Base-by-base conservation (phyloP, 2,113 vertebrate genomes). In the Clarias magur region DNA sequence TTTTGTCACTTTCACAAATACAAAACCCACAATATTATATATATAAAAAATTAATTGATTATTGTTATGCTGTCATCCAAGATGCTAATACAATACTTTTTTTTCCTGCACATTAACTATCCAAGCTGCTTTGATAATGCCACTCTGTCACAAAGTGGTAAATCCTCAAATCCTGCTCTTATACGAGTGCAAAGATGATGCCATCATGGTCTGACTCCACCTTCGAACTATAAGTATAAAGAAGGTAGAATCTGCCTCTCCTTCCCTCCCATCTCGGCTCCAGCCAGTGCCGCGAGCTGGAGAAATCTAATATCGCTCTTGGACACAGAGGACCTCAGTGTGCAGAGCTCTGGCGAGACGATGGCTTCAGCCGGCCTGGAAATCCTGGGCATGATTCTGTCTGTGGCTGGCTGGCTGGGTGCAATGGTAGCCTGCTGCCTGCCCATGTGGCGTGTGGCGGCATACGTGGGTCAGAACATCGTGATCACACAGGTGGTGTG, bases 401-500 rank as follows among this genome's bases (percentile, higher is more conserved):
- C 93, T 0, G 95, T 95, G 92, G 92, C 93, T 2, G 95, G 95
- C 27, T 96, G 95, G 95, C 92, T 96, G 56, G 95, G 95, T 1
- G 93, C 94, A 17, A 95, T 96, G 95, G 95, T 95, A 83, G 90
- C 95, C 73, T 96, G 95, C 76, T 94, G 95, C 88, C 89, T 96
- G 90, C 95, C 95, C 88, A 96, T 96, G 95, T 96, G 95, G 95
- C 92, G 93, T 13, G 95, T 96, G 30, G 93, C 95, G 0, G 95
- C 94, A 1, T 96, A 91, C 90, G 90, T 96, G 48, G 95, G 95
- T 63, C 95, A 96, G 92, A 96, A 96, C 93, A 96, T 96, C 1
- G 94, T 96, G 84, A 93, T 96, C 88, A 95, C 95, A 1, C 95
- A 96, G 92, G 94, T 96, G 79, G 94, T 96, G 90, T 96, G 95